phyloP scores from a whole-genome alignment of 2,888 invertebrate genomes.

The Hyles lineata region DNA sequence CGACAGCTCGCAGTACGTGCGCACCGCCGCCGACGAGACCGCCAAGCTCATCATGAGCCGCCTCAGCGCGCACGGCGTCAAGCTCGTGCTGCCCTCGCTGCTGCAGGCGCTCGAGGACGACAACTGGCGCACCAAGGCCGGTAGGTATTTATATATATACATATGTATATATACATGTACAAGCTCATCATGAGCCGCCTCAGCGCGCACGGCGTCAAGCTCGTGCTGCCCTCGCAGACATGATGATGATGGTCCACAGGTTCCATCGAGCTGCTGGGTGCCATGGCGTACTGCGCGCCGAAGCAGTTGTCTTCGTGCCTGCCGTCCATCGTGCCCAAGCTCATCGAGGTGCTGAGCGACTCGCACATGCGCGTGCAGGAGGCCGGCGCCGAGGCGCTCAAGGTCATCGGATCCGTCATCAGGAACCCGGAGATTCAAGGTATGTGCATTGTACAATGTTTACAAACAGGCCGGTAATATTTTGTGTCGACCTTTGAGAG shows the following conservation, averaged over 20 bases:
- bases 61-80: conserved; percentile 98
- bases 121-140: conserved; percentile 99
- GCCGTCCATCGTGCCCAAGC: conserved; percentile 98
- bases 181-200: conserved; percentile 97
- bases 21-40: conserved; percentile 98
- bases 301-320: conserved; percentile 99
- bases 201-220: conserved; percentile 98
- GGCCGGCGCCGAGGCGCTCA: conserved; percentile 97
- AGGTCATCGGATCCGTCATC: conserved; percentile 98
- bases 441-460: conserved; percentile 46
- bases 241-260: conserved; percentile 76
- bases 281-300: conserved; percentile 99
- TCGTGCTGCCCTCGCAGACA: conserved; percentile 97
- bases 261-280: conserved; percentile 97
- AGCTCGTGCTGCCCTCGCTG: conserved; percentile 96
- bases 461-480: too few relatives aligned
- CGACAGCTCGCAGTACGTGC: conserved; percentile 97
- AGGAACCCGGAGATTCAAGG: conserved; percentile 99
- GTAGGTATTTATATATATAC: conserved; percentile 57
- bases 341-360: conserved; percentile 98
- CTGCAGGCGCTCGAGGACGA: conserved; percentile 97
- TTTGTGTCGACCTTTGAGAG: too few relatives aligned
- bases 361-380: conserved; percentile 98
- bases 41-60: conserved; percentile 98
- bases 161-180: background rate